phyloP scores from a whole-genome alignment of 2,113 vertebrate genomes.

The Prolemur simus region DNA sequence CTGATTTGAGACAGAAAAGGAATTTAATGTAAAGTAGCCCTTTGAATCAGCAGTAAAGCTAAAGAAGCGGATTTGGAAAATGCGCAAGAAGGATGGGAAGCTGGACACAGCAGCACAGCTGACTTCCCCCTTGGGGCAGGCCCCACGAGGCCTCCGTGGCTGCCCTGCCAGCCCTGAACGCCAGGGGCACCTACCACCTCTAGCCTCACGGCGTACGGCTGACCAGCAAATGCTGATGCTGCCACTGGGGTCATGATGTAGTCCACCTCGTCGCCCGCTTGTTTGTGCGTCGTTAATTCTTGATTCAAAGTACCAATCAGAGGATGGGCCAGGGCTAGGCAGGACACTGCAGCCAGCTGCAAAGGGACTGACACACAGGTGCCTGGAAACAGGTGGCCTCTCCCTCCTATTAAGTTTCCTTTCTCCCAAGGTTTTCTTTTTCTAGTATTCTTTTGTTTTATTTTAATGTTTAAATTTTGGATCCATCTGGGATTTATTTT shows the following conservation, averaged over 20 bases:
- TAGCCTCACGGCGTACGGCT: background rate
- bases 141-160: background rate
- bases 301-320: background rate
- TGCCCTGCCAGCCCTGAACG: background rate
- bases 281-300: background rate
- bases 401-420: background rate
- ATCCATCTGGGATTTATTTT: slow-evolving; percentile 13
- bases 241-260: background rate
- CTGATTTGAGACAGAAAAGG: background rate
- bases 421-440: background rate
- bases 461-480: background rate
- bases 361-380: too few relatives aligned
- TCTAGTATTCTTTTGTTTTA: background rate
- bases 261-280: background rate
- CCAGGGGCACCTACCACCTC: background rate
- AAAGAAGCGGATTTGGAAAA: background rate
- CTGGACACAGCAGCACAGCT: background rate
- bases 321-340: background rate
- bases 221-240: background rate
- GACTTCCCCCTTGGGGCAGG: background rate
- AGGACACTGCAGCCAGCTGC: background rate
- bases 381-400: background rate
- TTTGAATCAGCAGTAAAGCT: background rate
- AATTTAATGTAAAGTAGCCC: background rate
- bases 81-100: background rate